Percentiles rank a stretch among this genome's conserved stretches.
phyloP scores from a whole-genome alignment of 2,888 invertebrate species.

The Neoscelio sp. region DNA sequence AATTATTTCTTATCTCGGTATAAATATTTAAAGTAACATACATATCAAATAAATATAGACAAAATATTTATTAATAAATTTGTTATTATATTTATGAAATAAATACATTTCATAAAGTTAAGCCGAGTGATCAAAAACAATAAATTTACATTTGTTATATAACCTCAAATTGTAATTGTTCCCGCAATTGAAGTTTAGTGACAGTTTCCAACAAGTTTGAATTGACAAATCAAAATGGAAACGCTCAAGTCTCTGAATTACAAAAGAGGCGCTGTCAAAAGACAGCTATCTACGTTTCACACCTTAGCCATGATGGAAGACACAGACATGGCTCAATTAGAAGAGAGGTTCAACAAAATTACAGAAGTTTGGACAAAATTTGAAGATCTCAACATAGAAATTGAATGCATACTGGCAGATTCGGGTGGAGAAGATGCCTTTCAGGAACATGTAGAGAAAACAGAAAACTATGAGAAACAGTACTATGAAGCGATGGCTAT shows the following conservation, averaged over 20 bases:
- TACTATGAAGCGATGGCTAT: constrained; percentile 1
- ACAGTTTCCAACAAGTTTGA: not conserved
- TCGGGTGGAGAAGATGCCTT: not conserved
- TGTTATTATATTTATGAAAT: no score
- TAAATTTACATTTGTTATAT: no score
- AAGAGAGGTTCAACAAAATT: not conserved
- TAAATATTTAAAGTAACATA: no score
- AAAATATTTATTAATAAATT: no score
- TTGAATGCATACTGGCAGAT: constrained; percentile 2
- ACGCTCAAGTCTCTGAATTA: not conserved
- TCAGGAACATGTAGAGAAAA: not conserved
- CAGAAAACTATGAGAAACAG: not conserved
- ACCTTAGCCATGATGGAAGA: not conserved
- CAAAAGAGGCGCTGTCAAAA: not conserved
- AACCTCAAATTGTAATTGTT: not conserved
- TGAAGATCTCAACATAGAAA: constrained; percentile 4
- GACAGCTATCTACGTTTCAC: constrained; percentile 4
- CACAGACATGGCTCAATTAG: not conserved
- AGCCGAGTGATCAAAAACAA: no score
- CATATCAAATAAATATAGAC: no score
- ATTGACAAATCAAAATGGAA: constrained; percentile 10
- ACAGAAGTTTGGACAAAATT: constrained; percentile 2
- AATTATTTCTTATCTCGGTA: no score
- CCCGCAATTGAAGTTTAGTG: not conserved
- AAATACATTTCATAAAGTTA: no score